phyloP scores from a whole-genome alignment of 2,797 vertebrate genomes.

The Xiphophorus birchmanni region DNA sequence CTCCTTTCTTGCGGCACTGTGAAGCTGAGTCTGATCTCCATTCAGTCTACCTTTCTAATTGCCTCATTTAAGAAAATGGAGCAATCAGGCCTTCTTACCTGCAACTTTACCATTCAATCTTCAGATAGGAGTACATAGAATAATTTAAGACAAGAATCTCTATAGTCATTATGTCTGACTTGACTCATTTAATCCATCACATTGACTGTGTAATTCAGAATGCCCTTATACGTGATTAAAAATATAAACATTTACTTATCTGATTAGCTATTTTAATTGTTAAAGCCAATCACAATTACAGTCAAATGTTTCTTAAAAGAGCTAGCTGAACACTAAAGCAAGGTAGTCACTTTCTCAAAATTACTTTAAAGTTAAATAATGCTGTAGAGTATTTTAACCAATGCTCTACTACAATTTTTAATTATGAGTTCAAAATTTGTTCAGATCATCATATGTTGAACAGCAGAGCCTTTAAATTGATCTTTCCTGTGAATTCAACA shows the following conservation, averaged over 20 bases:
- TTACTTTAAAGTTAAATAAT: conserved; percentile 6
- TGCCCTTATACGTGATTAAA: conserved; percentile 36
- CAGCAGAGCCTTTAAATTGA: conserved; percentile 66
- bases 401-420: conserved; percentile 44
- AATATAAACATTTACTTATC: conserved; percentile 43
- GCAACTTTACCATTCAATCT: conserved; percentile 63
- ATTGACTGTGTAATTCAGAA: conserved; percentile 55
- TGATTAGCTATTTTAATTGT: conserved; percentile 56
- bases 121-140: conserved; percentile 63
- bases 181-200: conserved; percentile 44
- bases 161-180: conserved; percentile 53
- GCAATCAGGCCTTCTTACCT: conserved; percentile 67
- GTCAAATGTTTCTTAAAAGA: conserved; percentile 44
- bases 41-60: conserved; percentile 75
- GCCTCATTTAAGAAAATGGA: conserved; percentile 81
- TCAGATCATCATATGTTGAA: conserved; percentile 56
- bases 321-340: conserved; percentile 8
- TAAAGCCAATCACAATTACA: conserved; percentile 36
- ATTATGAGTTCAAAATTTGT: conserved; percentile 52
- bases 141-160: conserved; percentile 53
- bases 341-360: not conserved
- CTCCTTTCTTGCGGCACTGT: conserved; percentile 59
- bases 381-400: conserved; percentile 32
- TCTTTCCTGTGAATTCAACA: conserved; percentile 69
- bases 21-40: conserved; percentile 69